Base-by-base conservation (phyloP, 2,113 vertebrate genomes). In the Atlantisia rogersi region DNA sequence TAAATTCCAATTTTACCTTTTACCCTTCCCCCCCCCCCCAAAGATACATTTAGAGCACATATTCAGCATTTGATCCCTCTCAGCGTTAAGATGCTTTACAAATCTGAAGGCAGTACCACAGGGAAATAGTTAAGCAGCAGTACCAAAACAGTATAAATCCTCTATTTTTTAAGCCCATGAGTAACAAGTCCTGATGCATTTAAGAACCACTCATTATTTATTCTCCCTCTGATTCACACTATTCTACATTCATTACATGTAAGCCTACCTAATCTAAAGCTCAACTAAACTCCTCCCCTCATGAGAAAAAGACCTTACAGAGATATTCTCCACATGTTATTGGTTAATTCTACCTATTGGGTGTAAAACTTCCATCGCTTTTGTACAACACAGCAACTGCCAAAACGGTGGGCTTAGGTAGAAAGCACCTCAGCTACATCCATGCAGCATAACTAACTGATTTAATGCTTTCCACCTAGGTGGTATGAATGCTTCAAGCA, bases 401-500 rank as follows among this genome's bases (percentile, higher is more conserved):
- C 40, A 53, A 8, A 46, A 59, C 9, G 2, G 1, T 24, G 48
- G 35, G 50, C 28, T 48, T 63, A 12, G 29, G 3, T 1, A 40
- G 70, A 20, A 35, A 60, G 6, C 5, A n/a, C 40, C 4, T 53
- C 65, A 74, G 65, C 70, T 70, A 9, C 29, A 14, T 26, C 48
- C 59, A 17, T 10, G 15, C 18, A 46, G 25, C 8, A 5, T 32
- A 40, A 89, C 32, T 39, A 82, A 67, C 8, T 10, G 42, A 31
- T 40, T 46, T 18, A 11, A 10, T 16, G 12, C 12, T 62, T 65
- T 56, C 18, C 18, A 13, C n/a, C 20, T 40, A 37, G 46, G 35
- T 32, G 67, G 35, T 12, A 25, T 0, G 12, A 58, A 28, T 0
- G 10, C 32, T 58, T 31, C 2, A 0, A 64, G 78, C 53, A 64